Evolutionary conservation across 2,113 vertebrate genomes (phyloP).

Genomic region (Tretioscincus oriximinensis): DNA sequence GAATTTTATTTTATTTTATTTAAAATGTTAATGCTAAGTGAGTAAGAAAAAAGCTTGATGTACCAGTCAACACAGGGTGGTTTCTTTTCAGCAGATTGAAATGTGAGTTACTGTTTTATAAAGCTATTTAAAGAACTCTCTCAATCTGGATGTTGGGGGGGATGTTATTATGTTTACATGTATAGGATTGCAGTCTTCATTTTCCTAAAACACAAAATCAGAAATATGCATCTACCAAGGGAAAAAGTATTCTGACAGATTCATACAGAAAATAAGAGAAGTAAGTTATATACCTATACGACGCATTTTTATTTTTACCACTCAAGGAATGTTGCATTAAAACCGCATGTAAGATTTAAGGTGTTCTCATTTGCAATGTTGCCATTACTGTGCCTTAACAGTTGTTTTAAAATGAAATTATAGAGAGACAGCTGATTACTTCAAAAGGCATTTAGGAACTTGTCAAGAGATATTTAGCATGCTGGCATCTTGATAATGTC

Average conservation of each 20-base stretch:
- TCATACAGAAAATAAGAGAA: not conserved
- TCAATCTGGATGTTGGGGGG: conserved; percentile 31
- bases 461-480: no score
- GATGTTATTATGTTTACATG: conserved; percentile 65
- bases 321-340: conserved; percentile 37
- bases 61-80: conserved; percentile 50
- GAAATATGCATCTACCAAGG: not conserved
- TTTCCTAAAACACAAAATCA: not conserved
- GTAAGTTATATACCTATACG: not conserved
- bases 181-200: not conserved
- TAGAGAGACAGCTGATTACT: no score
- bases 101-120: conserved; percentile 63
- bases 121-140: conserved; percentile 46
- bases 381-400: conserved; percentile 28
- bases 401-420: not conserved
- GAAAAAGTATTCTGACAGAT: not conserved
- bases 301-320: not conserved
- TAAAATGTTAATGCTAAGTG: conserved; percentile 64
- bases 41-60: conserved; percentile 64
- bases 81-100: conserved; percentile 50
- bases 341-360: conserved; percentile 28
- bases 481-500: no score
- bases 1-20: conserved; percentile 43
- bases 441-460: no score
- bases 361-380: conserved; percentile 45